Conservation (phyloP, 2,797 vertebrate species). For the Scyliorhinus canicula region DNA sequence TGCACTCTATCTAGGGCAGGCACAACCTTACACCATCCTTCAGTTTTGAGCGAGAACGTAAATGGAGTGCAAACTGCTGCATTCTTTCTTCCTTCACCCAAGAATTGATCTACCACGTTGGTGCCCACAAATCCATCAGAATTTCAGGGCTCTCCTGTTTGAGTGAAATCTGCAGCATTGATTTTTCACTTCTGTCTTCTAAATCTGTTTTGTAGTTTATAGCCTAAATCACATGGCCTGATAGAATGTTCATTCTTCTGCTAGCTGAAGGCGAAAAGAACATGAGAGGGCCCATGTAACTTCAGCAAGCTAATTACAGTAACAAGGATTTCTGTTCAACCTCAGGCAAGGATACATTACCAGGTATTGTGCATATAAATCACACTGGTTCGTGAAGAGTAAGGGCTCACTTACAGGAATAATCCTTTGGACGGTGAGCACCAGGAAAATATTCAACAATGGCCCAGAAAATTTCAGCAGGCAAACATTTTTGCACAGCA, state of each 20-base stretch:
- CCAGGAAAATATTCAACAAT: background rate
- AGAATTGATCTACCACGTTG: background rate
- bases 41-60: background rate
- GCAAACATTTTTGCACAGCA: background rate
- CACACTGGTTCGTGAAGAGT: background rate
- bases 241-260: background rate
- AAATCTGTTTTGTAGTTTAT: slow-evolving; percentile 13
- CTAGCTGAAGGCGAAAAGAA: background rate
- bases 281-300: background rate
- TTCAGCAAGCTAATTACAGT: slow-evolving; percentile 3
- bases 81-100: background rate
- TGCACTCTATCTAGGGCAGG: background rate
- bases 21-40: background rate
- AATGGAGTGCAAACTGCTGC: background rate
- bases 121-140: background rate
- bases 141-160: background rate
- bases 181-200: background rate
- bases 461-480: background rate
- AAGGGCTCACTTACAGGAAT: background rate
- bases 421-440: background rate
- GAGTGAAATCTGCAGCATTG: background rate
- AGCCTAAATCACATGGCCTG: background rate
- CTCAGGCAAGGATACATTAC: background rate
- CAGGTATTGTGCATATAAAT: background rate
- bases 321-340: background rate